phyloP scores from a whole-genome alignment of 1,140 invertebrate genomes.

The Latrodectus geometricus region DNA sequence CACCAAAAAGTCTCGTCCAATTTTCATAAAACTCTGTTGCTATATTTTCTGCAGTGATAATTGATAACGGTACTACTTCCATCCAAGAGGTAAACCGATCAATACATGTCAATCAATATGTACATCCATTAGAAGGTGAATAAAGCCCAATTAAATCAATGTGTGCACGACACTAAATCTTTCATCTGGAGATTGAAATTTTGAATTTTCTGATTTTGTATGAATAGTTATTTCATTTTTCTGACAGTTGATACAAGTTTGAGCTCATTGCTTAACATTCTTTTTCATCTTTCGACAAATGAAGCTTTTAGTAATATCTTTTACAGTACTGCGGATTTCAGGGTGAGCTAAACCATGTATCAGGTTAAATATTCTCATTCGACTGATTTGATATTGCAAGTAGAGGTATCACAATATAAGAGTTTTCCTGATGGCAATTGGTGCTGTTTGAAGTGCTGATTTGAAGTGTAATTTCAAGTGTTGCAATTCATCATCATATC shows the following conservation, averaged over 20 bases:
- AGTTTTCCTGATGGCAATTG: constrained; percentile 11
- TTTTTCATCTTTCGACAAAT: constrained; percentile 47
- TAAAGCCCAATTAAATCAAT: too few species aligned
- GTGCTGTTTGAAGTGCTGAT: neutral
- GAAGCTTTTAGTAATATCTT: constrained; percentile 13
- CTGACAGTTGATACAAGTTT: constrained; percentile 45
- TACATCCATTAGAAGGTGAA: too few species aligned
- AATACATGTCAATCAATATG: too few species aligned
- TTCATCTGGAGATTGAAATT: too few species aligned
- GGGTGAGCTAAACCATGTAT: constrained; percentile 38
- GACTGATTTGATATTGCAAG: neutral
- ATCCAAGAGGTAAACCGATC: too few species aligned
- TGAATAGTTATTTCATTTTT: constrained; percentile 40
- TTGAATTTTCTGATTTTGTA: too few species aligned
- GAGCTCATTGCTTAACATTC: constrained; percentile 6
- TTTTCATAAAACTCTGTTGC: too few species aligned
- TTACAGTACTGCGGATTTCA: constrained; percentile 14
- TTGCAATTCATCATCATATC: neutral
- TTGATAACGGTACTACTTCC: too few species aligned
- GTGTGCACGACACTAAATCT: too few species aligned
- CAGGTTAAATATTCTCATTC: neutral
- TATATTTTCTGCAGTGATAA: too few species aligned
- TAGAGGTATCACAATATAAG: neutral
- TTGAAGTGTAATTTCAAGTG: neutral
- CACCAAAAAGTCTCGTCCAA: too few species aligned